Conservation (phyloP, 2,797 vertebrate species). For the Sus cebifrons region DNA sequence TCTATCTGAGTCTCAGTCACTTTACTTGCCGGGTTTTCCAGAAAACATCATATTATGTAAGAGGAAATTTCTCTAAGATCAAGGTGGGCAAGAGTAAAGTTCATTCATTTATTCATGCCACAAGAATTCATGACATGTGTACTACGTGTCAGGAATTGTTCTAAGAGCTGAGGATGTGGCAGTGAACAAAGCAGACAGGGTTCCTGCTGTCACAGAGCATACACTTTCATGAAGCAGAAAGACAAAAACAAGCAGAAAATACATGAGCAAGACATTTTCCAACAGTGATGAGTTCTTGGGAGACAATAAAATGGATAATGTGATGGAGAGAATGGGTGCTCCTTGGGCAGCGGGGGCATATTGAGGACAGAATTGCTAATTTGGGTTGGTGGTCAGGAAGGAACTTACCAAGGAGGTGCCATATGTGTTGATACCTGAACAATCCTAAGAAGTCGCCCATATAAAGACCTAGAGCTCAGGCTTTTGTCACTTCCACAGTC, state of each 20-base stretch:
- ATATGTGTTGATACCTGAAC: background rate
- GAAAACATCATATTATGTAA: slow-evolving; percentile 7
- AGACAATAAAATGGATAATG: background rate
- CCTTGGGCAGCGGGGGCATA: background rate
- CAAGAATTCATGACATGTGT: background rate
- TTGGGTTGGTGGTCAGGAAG: background rate
- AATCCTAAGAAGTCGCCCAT: background rate
- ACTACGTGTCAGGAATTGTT: background rate
- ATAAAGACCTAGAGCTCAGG: background rate
- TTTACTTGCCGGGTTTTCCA: slow-evolving; percentile 13
- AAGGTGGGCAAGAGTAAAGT: background rate
- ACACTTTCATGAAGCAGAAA: background rate
- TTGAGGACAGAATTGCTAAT: background rate
- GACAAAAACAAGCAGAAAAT: background rate
- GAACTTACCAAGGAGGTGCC: background rate
- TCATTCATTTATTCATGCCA: slow-evolving; percentile 38
- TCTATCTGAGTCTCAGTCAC: background rate
- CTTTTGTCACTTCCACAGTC: background rate
- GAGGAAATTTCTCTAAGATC: slow-evolving; percentile 38
- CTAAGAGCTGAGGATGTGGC: background rate
- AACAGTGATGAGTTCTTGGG: slow-evolving; percentile 8
- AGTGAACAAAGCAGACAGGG: background rate
- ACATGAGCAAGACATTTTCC: slow-evolving; percentile 22
- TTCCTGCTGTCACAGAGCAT: background rate
- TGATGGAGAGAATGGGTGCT: background rate